A percentile compares a stretch with the other conserved stretches of the same genome.
These are phyloP conservation scores for Caenorhabditis latens DNA, from an alignment of 1,140 invertebrate species.

Conservation along the genomic window DNA sequence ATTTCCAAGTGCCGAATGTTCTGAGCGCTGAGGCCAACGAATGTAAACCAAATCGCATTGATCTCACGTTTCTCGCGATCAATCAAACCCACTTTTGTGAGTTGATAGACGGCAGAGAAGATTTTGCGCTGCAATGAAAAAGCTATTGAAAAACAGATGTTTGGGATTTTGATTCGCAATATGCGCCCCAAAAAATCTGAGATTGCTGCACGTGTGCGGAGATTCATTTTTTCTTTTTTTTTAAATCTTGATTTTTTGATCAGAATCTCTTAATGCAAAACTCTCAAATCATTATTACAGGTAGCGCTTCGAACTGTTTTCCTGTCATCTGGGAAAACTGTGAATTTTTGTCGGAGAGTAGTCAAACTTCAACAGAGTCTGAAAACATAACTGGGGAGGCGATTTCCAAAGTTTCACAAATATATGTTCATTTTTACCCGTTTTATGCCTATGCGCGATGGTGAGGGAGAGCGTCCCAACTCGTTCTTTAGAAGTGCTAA, in stretches of 20 bases:
- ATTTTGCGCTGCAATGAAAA: conserved; percentile 49
- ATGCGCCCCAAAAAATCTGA: background rate
- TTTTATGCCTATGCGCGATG: too few species aligned
- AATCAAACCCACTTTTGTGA: conserved; percentile 41
- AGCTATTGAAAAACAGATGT: background rate
- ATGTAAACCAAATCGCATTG: conserved; percentile 52
- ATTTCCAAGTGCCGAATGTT: conserved; percentile 58
- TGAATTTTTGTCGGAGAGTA: too few species aligned
- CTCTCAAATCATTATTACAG: too few species aligned
- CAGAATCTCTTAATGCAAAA: too few species aligned
- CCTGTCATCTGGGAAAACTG: too few species aligned
- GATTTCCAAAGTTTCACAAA: too few species aligned
- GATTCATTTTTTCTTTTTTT: background rate
- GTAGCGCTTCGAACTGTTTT: too few species aligned
- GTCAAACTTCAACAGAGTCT: too few species aligned
- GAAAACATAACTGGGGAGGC: too few species aligned
- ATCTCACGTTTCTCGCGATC: conserved; percentile 52
- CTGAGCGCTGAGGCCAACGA: conserved; percentile 51
- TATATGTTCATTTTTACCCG: too few species aligned
- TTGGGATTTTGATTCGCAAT: background rate
- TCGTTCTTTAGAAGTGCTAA: too few species aligned
- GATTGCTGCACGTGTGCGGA: background rate
- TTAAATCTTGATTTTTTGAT: background rate
- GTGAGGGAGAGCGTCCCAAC: too few species aligned
- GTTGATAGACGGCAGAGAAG: conserved; percentile 37